Base-by-base conservation (phyloP, 2,797 vertebrate genomes). In the Halcyon chelicuti region DNA sequence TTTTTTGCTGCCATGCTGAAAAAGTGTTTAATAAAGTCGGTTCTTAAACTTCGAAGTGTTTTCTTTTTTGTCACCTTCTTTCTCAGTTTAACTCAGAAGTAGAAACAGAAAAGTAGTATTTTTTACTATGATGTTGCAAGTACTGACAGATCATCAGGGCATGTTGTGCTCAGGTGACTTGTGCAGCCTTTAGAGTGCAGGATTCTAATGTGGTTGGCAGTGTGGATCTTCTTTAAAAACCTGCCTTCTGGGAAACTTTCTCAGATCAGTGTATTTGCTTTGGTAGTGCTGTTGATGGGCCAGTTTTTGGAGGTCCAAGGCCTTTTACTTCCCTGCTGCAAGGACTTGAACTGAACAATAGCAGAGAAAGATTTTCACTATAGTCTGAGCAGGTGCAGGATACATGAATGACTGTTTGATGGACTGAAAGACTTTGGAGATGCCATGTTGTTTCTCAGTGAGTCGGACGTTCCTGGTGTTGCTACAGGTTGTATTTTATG, bases 351-450 rank as follows among this genome's bases (percentile, higher is more conserved):
- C 35, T 31, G 47, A 89, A 66, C 55, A 87, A 68, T 37, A 37
- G 74, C 60, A 76, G 47, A 46, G 72, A 68, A 78, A 58, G 79
- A 74, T 84, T 92, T 77, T 66, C 44, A 18, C 28, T 83, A 0
- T 6, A 8, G 44, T 73, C 86, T 85, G 75, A 83, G 94, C 75
- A 93, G 91, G 91, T 95, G 67, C 61, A 74, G 82, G 57, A 4
- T 52, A 21, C 73, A n/a, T 52, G 72, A 67, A 49, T 35, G 80
- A 68, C 6, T 12, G 1, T 78, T 28, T 85, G 84, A 58, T 70
- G 71, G 39, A 60, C 2, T 79, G 68, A 89, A 87, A 89, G 86
- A 57, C 63, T 73, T 70, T 65, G 61, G 71, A 82, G 60, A 35
- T 89, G 72, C 73, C 44, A 5, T 23, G 1, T 55, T 81, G 57